Conservation (phyloP, 2,888 invertebrate species). For the Chydorus sphaericus region DNA sequence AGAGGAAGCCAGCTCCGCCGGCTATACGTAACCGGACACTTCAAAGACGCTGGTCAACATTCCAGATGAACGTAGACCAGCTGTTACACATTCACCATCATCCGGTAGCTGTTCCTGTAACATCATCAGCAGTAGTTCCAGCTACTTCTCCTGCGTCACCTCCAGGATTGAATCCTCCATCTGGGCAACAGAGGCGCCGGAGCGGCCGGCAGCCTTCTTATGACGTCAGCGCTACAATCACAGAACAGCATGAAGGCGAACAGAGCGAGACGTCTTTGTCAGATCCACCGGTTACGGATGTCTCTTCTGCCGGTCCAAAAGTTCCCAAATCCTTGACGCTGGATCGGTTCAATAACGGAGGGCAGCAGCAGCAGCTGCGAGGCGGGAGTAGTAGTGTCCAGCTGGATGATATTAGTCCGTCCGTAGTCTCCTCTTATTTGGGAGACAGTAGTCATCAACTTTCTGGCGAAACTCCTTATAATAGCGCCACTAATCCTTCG, state of each 20-base stretch:
- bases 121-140: no score
- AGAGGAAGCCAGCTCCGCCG: conserved; percentile 6
- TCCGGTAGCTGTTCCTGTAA: no score
- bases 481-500: no score
- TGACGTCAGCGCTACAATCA: conserved; percentile 6
- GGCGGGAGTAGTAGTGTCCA: background rate
- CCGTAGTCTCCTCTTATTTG: background rate
- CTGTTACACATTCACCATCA: background rate
- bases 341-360: background rate
- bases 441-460: conserved; percentile 1
- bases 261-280: background rate
- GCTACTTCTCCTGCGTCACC: background rate
- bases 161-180: background rate
- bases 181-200: background rate
- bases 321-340: background rate
- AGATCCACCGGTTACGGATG: background rate
- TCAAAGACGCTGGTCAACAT: conserved; percentile 16
- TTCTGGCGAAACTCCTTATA: background rate
- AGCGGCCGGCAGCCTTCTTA: background rate
- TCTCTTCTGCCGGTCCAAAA: no score
- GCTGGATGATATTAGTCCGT: background rate
- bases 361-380: background rate
- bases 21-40: conserved; percentile 15
- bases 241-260: conserved; percentile 1
- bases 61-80: conserved; percentile 16